Conservation (phyloP, 2,797 vertebrate species). For the Menidia menidia region DNA sequence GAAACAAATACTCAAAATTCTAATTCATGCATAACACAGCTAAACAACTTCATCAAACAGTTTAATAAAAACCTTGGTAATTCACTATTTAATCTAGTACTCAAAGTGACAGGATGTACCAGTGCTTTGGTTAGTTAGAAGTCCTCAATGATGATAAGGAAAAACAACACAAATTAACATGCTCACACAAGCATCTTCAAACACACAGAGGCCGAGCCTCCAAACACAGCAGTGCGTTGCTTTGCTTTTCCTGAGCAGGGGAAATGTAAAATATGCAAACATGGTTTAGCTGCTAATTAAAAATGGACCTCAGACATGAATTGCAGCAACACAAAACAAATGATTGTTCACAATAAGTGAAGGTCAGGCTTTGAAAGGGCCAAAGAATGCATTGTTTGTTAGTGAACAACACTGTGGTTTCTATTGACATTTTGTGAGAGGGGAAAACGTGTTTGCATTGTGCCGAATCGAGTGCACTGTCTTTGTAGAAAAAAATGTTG, state of each 20-base stretch:
- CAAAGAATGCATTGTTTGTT: constrained; percentile 23
- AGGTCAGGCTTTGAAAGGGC: constrained; percentile 20
- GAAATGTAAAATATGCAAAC: constrained; percentile 19
- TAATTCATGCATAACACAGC: too few species aligned
- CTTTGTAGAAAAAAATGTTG: constrained; percentile 43
- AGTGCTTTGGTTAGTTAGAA: background rate
- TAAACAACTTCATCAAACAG: too few species aligned
- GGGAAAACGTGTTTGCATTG: constrained; percentile 39
- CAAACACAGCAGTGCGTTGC: background rate
- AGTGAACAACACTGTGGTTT: constrained; percentile 23
- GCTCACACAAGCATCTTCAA: background rate
- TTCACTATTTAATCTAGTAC: background rate
- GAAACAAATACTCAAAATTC: too few species aligned
- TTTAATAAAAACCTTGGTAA: background rate
- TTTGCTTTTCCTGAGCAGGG: constrained; percentile 19
- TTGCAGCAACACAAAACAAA: constrained; percentile 18
- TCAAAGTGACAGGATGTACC: background rate
- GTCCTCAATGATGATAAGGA: background rate
- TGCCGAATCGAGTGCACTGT: constrained; percentile 28
- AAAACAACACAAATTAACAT: background rate
- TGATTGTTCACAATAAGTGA: constrained; percentile 23
- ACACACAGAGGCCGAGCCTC: constrained; percentile 1
- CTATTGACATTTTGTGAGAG: constrained; percentile 36
- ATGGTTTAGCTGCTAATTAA: constrained; percentile 21
- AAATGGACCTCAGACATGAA: constrained; percentile 20